Base-by-base conservation (phyloP, 2,797 vertebrate species). In the Catharus ustulatus region DNA sequence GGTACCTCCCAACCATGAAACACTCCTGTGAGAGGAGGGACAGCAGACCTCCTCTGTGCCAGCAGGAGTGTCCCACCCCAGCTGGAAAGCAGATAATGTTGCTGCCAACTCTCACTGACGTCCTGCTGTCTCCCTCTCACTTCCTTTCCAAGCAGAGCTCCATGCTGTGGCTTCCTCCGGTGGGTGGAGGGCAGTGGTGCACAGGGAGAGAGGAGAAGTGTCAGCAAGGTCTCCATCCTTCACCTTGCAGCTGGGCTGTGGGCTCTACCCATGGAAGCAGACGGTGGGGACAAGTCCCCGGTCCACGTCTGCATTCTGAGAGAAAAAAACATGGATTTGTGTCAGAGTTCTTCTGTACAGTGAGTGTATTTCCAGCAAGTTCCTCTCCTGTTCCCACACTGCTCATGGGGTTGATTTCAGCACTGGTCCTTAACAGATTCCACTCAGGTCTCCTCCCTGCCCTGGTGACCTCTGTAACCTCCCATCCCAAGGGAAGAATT, bases 181-280 rank as follows among this genome's bases (percentile, higher is more conserved):
- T 0, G 17, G 4, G 9, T 24, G 36, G 20, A 34, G 62, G 23
- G 48, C 68, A 72, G 8, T 0, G 11, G 29, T 68, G 48, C 26
- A 24, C 1, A 6, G 27, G 19, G 67, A 59, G 81, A 40, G 36
- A 80, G 34, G 13, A 15, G 74, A 51, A 67, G 13, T 0, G 0
- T 54, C 73, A 57, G 72, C 0, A 0, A 87, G 22, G 58, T 71
- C 22, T 71, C 10, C 6, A 3, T 74, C 10, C n/a, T 23, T 43
- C 42, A 43, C 91, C 48, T 87, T 14, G 12, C 88, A 94, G 95
- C 93, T 90, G 93, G 62, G 19, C 15, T 22, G 89, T 55, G 89
- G 91, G 49, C 23, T 97, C 91, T 96, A 76, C 95, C 96, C 94
- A 91, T 96, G 95, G 95, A 96, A 94, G 95, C 93, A 97, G 96